These are phyloP conservation scores for Kradibia gibbosae DNA, from an alignment of 1,140 invertebrate genomes.

Conservation along the genomic window DNA sequence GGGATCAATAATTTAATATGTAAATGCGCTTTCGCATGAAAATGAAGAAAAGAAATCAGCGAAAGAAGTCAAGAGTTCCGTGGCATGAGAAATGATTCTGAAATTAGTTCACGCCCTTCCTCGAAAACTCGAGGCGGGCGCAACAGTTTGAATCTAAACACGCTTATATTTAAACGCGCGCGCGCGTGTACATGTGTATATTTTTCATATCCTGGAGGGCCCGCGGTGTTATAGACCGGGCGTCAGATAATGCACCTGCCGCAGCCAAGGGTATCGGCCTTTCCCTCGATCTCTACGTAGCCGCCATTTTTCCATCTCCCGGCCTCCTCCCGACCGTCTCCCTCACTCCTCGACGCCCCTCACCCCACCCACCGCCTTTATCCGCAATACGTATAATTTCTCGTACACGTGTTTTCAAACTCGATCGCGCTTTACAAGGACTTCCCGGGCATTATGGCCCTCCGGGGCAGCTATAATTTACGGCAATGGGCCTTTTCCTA, in stretches of 20 bases:
- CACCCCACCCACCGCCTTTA: no score
- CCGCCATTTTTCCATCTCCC: no score
- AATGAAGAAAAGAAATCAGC: background rate
- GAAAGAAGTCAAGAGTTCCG: background rate
- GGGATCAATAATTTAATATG: conserved; percentile 46
- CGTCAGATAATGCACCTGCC: conserved; percentile 48
- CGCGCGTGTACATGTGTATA: background rate
- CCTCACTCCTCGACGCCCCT: background rate
- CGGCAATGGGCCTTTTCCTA: conserved; percentile 47
- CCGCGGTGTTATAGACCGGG: background rate
- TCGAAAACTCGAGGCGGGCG: conserved; percentile 4
- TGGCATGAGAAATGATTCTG: conserved; percentile 40
- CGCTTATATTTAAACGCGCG: background rate
- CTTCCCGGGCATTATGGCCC: conserved; percentile 40
- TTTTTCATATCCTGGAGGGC: conserved; percentile 31
- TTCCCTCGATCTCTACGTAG: conserved; percentile 25
- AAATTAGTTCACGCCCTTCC: conserved; percentile 47
- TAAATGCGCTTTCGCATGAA: conserved; percentile 21
- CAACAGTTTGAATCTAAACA: conserved; percentile 26
- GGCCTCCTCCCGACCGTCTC: background rate
- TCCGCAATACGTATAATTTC: conserved; percentile 45
- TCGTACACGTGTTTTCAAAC: conserved; percentile 36
- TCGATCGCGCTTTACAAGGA: conserved; percentile 37
- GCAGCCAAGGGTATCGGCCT: background rate
- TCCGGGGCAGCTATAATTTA: conserved; percentile 47